phyloP scores from a whole-genome alignment of 2,797 vertebrate genomes.

The Ptychobarbus kaznakovi region DNA sequence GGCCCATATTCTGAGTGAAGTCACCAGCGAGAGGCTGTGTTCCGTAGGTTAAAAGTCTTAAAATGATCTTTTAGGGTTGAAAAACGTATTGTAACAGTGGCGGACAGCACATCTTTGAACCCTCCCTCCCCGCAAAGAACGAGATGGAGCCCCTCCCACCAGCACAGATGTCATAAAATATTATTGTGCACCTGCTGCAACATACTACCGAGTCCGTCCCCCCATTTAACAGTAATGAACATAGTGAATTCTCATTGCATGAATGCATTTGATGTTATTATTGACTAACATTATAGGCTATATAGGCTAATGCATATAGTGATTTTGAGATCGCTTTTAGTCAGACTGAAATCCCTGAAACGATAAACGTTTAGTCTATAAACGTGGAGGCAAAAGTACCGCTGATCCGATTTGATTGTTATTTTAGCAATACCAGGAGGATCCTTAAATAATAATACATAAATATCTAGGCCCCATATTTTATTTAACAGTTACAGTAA shows the following conservation, averaged over 20 bases:
- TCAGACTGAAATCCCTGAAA: neutral
- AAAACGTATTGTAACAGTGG: neutral
- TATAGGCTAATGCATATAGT: neutral
- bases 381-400: neutral
- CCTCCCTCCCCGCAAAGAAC: neutral
- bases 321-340: neutral
- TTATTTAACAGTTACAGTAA: too few relatives aligned
- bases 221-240: neutral
- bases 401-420: too few relatives aligned
- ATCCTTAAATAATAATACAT: too few relatives aligned
- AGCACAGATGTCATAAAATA: neutral
- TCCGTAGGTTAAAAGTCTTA: slow-evolving; percentile 52
- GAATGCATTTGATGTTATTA: neutral
- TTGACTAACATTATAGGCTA: neutral
- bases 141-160: neutral
- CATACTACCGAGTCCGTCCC: neutral
- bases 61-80: neutral
- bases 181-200: neutral
- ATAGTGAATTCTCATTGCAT: neutral
- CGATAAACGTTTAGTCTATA: neutral
- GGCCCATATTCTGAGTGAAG: slow-evolving; percentile 81
- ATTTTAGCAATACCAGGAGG: too few relatives aligned
- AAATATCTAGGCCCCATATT: too few relatives aligned
- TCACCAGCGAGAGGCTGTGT: slow-evolving; percentile 75
- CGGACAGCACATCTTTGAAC: neutral